These are phyloP conservation scores for Papilio dardanus DNA, from an alignment of 1,140 invertebrate genomes.

Conservation along the genomic window DNA sequence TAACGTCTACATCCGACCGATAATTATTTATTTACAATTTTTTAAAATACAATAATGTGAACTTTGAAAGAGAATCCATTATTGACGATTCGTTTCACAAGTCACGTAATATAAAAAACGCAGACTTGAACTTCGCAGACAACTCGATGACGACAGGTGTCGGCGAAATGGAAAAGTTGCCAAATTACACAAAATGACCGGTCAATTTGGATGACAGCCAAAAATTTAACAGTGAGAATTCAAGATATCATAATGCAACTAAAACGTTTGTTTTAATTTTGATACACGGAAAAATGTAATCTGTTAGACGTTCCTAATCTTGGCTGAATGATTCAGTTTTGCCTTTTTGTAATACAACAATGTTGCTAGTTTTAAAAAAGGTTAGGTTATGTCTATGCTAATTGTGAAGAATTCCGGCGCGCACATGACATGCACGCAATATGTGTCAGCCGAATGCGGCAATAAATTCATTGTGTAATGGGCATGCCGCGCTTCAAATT, in stretches of 20 bases:
- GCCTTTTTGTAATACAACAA: slow-evolving; percentile 23
- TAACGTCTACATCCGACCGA: no score
- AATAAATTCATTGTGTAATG: slow-evolving; percentile 81
- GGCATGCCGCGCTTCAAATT: slow-evolving; percentile 71
- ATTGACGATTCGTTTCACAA: slow-evolving; percentile 37
- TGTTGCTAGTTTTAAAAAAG: slow-evolving; percentile 16
- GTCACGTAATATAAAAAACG: slow-evolving; percentile 44
- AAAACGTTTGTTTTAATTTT: slow-evolving; percentile 35
- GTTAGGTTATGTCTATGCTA: slow-evolving; percentile 47
- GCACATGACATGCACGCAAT: slow-evolving; percentile 72
- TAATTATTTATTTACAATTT: background rate
- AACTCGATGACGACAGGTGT: slow-evolving; percentile 69
- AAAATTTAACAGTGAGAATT: slow-evolving; percentile 54
- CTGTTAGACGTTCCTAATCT: background rate
- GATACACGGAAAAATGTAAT: slow-evolving; percentile 23
- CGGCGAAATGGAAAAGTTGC: slow-evolving; percentile 60
- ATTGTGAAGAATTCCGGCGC: slow-evolving; percentile 65
- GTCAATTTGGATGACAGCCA: slow-evolving; percentile 68
- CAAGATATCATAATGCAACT: slow-evolving; percentile 43
- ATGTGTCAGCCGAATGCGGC: slow-evolving; percentile 75
- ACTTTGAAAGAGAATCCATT: slow-evolving; percentile 22
- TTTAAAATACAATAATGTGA: background rate
- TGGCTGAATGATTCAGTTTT: slow-evolving; percentile 6
- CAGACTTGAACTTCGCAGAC: slow-evolving; percentile 56
- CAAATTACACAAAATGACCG: slow-evolving; percentile 73